Percentiles rank a stretch among this genome's conserved stretches.
Conservation (phyloP, 2,113 vertebrate species). For the Arizona elegans region DNA sequence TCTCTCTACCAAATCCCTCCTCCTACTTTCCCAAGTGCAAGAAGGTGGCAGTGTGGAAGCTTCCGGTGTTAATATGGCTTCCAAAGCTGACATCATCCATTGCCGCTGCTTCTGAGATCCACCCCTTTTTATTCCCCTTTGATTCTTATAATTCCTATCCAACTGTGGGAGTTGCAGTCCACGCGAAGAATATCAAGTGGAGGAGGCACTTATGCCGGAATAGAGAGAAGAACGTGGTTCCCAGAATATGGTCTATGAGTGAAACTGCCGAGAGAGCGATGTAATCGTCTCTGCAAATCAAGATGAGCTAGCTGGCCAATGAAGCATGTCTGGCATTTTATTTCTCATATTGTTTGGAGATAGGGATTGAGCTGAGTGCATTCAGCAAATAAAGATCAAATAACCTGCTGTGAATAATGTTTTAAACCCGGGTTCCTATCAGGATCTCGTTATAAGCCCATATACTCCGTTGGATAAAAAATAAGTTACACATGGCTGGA, state of each 20-base stretch:
- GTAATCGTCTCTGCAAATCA: slow-evolving; percentile 65
- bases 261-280: slow-evolving; percentile 61
- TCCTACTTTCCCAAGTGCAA: too few relatives aligned
- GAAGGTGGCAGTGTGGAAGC: too few relatives aligned
- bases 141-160: background rate
- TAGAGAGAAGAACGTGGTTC: slow-evolving; percentile 30
- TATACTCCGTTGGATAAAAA: slow-evolving; percentile 70
- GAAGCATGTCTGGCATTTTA: slow-evolving; percentile 69
- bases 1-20: too few relatives aligned
- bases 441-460: slow-evolving; percentile 75
- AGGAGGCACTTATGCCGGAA: slow-evolving; percentile 3
- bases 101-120: background rate
- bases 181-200: background rate
- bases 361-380: slow-evolving; percentile 72
- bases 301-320: slow-evolving; percentile 69
- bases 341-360: slow-evolving; percentile 77
- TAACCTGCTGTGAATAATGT: slow-evolving; percentile 78
- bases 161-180: background rate
- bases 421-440: slow-evolving; percentile 74
- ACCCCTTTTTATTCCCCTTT: background rate
- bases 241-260: slow-evolving; percentile 37
- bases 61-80: too few relatives aligned
- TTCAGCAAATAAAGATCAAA: slow-evolving; percentile 78
- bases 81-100: background rate
- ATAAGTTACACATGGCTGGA: slow-evolving; percentile 73